Conservation (phyloP, 2,888 invertebrate species). For the Byasa hedistus region DNA sequence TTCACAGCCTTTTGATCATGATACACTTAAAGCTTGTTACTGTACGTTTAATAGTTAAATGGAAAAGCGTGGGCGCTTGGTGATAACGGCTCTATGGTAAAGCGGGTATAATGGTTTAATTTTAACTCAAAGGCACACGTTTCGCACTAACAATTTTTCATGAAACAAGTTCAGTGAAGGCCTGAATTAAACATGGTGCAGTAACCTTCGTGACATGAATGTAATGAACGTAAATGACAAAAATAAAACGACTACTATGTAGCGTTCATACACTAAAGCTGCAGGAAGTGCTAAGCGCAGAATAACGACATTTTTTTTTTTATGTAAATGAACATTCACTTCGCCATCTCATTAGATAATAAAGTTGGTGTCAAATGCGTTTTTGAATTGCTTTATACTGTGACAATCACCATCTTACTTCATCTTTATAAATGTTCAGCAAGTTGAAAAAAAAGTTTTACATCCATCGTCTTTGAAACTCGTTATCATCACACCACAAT, state of each 20-base stretch:
- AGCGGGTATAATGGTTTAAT: constrained; percentile 2
- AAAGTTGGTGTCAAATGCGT: too few relatives aligned
- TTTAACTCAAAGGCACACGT: neutral
- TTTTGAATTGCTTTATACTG: too few relatives aligned
- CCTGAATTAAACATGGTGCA: neutral
- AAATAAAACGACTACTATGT: neutral
- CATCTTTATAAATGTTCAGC: too few relatives aligned
- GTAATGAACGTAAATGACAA: neutral
- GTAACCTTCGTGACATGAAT: neutral
- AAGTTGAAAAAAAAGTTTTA: too few relatives aligned
- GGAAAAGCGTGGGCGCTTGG: neutral
- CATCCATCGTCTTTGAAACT: too few relatives aligned
- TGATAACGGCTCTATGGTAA: neutral
- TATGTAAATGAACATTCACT: too few relatives aligned
- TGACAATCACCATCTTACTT: too few relatives aligned
- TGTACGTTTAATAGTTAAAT: neutral
- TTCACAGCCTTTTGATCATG: neutral
- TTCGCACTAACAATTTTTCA: constrained; percentile 1
- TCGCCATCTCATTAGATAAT: too few relatives aligned
- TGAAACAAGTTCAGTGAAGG: neutral
- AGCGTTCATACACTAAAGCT: too few relatives aligned
- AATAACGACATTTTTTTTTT: too few relatives aligned
- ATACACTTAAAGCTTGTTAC: neutral
- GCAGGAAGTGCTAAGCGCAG: neutral
- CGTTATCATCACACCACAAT: too few relatives aligned